These are phyloP conservation scores for Pachypeltis micranthus DNA, from an alignment of 1,140 invertebrate genomes.

Conservation along the genomic window DNA sequence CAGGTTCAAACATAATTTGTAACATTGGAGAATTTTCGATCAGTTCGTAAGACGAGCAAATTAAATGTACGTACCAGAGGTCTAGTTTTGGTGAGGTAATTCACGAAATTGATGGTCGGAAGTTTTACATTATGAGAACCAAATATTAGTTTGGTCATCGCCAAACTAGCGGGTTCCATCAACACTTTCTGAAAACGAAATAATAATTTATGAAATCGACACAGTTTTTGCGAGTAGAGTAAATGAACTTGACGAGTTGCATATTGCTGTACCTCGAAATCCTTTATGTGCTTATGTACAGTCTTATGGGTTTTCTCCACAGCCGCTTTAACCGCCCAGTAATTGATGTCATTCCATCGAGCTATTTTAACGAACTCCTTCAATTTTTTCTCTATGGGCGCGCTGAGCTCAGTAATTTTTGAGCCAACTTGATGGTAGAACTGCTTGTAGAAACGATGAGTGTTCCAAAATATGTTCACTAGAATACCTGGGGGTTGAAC, in stretches of 20 bases:
- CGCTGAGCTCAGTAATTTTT: conserved; percentile 50
- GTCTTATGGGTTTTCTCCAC: conserved; percentile 78
- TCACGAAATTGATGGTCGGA: not conserved
- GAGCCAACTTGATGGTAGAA: conserved; percentile 52
- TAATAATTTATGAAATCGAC: no score
- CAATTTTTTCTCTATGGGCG: conserved; percentile 81
- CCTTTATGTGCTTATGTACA: conserved; percentile 72
- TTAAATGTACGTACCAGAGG: not conserved
- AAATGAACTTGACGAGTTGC: no score
- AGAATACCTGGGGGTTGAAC: no score
- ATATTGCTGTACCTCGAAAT: conserved; percentile 57
- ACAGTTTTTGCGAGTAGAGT: no score
- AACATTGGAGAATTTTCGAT: not conserved
- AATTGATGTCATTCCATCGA: conserved; percentile 86
- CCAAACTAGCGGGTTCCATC: conserved; percentile 39
- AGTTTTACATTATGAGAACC: not conserved
- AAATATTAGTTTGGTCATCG: conserved; percentile 22
- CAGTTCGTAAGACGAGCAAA: not conserved
- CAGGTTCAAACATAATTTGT: no score
- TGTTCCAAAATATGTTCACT: conserved; percentile 72
- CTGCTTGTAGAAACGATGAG: conserved; percentile 74
- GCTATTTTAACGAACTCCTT: conserved; percentile 90
- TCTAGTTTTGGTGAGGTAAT: not conserved
- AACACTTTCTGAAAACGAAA: conserved; percentile 37
- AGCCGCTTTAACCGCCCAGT: conserved; percentile 82